A percentile compares a stretch with the other conserved stretches of the same genome.
These are phyloP conservation scores for Nannobrachium achirus DNA, from an alignment of 2,113 vertebrate genomes.

Conservation along the genomic window DNA sequence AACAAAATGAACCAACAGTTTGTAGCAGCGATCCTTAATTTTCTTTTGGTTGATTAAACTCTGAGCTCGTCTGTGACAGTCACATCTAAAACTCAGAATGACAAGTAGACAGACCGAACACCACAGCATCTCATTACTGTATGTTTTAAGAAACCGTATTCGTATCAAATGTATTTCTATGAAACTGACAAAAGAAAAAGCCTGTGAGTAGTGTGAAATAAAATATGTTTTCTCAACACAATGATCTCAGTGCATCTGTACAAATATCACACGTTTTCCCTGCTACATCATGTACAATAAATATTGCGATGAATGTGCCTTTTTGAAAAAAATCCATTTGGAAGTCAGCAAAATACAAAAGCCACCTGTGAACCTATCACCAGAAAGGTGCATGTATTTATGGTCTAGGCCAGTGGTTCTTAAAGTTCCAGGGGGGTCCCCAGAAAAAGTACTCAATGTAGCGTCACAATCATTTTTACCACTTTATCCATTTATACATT, in stretches of 20 bases:
- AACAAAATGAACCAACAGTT: too few species aligned
- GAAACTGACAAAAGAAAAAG: too few species aligned
- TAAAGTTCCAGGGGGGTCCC: too few species aligned
- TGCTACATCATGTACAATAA: constrained; percentile 60
- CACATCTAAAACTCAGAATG: constrained; percentile 49
- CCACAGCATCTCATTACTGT: constrained; percentile 4
- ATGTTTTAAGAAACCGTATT: too few species aligned
- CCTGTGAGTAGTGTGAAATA: too few species aligned
- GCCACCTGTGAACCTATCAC: too few species aligned
- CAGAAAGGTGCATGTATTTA: too few species aligned
- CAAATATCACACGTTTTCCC: constrained; percentile 2
- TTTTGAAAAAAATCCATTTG: background rate
- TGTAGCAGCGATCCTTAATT: constrained; percentile 26
- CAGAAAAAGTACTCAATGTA: too few species aligned
- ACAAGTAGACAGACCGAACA: constrained; percentile 34
- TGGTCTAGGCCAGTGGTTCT: too few species aligned
- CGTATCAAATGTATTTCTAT: too few species aligned
- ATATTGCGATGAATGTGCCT: constrained; percentile 23
- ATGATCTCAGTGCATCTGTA: constrained; percentile 5
- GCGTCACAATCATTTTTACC: too few species aligned
- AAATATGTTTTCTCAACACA: constrained; percentile 30
- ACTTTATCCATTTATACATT: too few species aligned
- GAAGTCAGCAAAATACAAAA: background rate
- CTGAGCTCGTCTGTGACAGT: constrained; percentile 46
- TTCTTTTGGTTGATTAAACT: constrained; percentile 16